phyloP scores from a whole-genome alignment of 2,888 invertebrate species.

The Lepetodrilus schrolli region DNA sequence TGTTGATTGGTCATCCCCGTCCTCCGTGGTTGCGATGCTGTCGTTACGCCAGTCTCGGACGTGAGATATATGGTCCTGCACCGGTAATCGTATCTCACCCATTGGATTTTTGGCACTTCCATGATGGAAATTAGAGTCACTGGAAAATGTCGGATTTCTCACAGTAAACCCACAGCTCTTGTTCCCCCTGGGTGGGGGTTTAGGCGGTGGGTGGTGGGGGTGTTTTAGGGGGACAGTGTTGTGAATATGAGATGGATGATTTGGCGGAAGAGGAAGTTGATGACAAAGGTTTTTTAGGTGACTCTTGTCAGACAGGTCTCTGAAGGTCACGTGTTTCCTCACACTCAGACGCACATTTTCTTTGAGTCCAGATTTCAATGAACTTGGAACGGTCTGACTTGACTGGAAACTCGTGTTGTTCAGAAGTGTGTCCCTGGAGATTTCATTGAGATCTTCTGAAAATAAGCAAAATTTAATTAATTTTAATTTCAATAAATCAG shows the following conservation, averaged over 20 bases:
- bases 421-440: background rate
- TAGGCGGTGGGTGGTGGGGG: background rate
- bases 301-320: slow-evolving; percentile 35
- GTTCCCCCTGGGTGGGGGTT: background rate
- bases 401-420: slow-evolving; percentile 36
- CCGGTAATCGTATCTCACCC: background rate
- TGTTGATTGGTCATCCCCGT: slow-evolving; percentile 64
- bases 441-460: slow-evolving; percentile 20
- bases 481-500: too few species aligned
- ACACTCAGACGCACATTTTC: slow-evolving; percentile 36
- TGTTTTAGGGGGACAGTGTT: background rate
- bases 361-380: slow-evolving; percentile 36
- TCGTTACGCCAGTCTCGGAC: slow-evolving; percentile 48
- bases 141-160: slow-evolving; percentile 17
- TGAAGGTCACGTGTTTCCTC: slow-evolving; percentile 49
- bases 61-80: slow-evolving; percentile 3
- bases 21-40: slow-evolving; percentile 58
- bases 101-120: background rate
- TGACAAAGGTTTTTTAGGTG: background rate
- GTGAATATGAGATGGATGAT: background rate
- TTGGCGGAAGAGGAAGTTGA: background rate
- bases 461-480: background rate
- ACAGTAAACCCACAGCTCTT: slow-evolving; percentile 16
- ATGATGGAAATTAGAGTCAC: background rate
- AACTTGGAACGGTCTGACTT: background rate